These are phyloP conservation scores for Emydoidea blandingii DNA, from an alignment of 2,797 vertebrate genomes.

Conservation along the genomic window DNA sequence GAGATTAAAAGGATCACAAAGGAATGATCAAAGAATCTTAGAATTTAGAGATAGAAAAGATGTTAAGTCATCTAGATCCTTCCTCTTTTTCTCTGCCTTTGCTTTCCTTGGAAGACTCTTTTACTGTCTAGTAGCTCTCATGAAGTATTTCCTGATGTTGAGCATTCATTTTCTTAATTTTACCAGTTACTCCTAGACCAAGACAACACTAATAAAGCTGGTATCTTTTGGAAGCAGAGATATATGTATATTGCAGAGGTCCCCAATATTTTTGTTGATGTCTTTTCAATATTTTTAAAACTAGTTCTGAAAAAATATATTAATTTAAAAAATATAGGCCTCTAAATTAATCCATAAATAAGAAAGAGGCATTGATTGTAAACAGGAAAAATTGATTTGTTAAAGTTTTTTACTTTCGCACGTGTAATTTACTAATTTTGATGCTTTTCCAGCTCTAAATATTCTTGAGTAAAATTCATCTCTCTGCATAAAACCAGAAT, in stretches of 20 bases:
- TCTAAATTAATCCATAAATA: neutral
- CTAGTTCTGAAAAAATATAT: neutral
- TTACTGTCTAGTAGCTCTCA: neutral
- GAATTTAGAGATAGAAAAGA: neutral
- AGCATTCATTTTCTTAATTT: neutral
- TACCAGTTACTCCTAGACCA: neutral
- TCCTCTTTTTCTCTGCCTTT: neutral
- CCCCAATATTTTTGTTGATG: neutral
- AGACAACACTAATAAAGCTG: neutral
- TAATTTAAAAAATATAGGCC: neutral
- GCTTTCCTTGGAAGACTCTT: neutral
- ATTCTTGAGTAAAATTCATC: neutral
- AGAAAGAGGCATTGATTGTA: neutral
- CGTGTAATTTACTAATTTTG: neutral
- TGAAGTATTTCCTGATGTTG: fast-evolving
- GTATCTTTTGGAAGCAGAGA: neutral
- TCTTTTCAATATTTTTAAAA: neutral
- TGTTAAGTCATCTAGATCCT: neutral
- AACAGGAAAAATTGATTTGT: neutral
- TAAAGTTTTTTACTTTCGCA: neutral
- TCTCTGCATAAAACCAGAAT: neutral
- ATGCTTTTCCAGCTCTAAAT: neutral
- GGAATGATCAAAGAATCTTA: neutral
- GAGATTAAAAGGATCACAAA: neutral
- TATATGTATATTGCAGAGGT: neutral